phyloP scores from a whole-genome alignment of 1,140 invertebrate genomes.

The Drosophila bocqueti region DNA sequence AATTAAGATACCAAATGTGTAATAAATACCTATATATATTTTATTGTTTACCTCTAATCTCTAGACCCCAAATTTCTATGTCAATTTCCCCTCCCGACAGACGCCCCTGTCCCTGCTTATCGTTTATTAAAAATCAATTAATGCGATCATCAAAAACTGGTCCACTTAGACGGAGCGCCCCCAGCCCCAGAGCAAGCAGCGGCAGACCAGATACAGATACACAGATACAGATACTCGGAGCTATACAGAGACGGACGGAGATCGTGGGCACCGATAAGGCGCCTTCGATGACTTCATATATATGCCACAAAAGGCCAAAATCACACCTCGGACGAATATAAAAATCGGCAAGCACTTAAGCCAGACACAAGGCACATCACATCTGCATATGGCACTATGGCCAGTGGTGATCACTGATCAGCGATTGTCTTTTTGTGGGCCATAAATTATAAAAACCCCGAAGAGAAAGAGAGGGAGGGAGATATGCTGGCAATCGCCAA shows the following conservation, averaged over 20 bases:
- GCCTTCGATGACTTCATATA: slow-evolving; percentile 73
- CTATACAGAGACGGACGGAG: slow-evolving; percentile 18
- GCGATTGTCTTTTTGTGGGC: slow-evolving; percentile 25
- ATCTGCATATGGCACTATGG: slow-evolving; percentile 67
- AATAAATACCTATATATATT: no score
- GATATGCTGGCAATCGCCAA: slow-evolving; percentile 47
- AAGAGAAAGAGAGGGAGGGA: slow-evolving; percentile 18
- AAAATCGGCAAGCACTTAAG: slow-evolving; percentile 74
- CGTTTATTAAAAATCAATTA: slow-evolving; percentile 67
- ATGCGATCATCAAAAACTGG: slow-evolving; percentile 75
- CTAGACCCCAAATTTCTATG: neutral
- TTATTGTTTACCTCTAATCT: neutral
- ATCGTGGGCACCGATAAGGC: slow-evolving; percentile 43
- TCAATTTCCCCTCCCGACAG: neutral
- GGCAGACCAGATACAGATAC: slow-evolving; percentile 20
- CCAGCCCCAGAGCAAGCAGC: slow-evolving; percentile 19
- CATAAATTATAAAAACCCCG: slow-evolving; percentile 67
- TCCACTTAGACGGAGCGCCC: slow-evolving; percentile 60
- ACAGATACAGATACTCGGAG: slow-evolving; percentile 5
- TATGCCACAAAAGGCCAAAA: slow-evolving; percentile 63
- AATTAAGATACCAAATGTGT: no score
- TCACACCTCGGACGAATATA: slow-evolving; percentile 77
- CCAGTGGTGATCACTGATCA: slow-evolving; percentile 29
- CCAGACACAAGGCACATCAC: slow-evolving; percentile 26
- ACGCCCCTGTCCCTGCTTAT: slow-evolving; percentile 41